Base-by-base conservation (phyloP, 2,888 invertebrate genomes). In the Tinea semifulvella region DNA sequence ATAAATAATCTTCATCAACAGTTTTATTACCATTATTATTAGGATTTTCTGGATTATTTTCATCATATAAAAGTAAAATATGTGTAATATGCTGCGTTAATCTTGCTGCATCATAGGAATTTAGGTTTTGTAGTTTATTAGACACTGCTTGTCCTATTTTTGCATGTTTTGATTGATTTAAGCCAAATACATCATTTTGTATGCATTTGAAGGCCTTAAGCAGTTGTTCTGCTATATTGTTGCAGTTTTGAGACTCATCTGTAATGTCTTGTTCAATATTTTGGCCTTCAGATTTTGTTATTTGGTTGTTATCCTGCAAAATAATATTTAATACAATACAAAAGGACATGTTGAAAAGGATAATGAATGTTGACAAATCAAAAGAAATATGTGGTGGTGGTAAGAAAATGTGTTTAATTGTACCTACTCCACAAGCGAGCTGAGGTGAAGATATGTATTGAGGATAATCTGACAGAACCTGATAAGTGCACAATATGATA, bases 21-120 rank as follows among this genome's bases (percentile, higher is more conserved):
- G 11, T 26, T 26, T 26, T 26, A 26, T 59, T 58, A 10, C 56
- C n/a, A n/a, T n/a, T 17, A 53, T 62, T 65, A 61, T 75, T 77
- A 16, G 74, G 74, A 57, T 79, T 79, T 20, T 56, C 50, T 28
- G 72, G 68, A 58, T 64, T 77, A 50, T 67, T 59, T 50, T 61
- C 55, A 55, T 79, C 65, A 60, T 77, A 76, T 2, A 65, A 45
- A 6, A 66, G 50, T 42, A 80, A 59, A 47, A 79, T 60, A 45
- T 70, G 67, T 48, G 65, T 60, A 42, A 80, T 76, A 60, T 69
- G 69, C 26, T 56, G 54, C 2, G 70, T 59, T 6, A 61, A 46
- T 50, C 50, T 55, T 22, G 70, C 65, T 20, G 77, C 77, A 47
- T 74, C 64, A 53, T 58, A 69, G 1, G 75, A 65, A 51, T 56